phyloP scores from a whole-genome alignment of 2,113 vertebrate genomes.

The Pollachius pollachius region DNA sequence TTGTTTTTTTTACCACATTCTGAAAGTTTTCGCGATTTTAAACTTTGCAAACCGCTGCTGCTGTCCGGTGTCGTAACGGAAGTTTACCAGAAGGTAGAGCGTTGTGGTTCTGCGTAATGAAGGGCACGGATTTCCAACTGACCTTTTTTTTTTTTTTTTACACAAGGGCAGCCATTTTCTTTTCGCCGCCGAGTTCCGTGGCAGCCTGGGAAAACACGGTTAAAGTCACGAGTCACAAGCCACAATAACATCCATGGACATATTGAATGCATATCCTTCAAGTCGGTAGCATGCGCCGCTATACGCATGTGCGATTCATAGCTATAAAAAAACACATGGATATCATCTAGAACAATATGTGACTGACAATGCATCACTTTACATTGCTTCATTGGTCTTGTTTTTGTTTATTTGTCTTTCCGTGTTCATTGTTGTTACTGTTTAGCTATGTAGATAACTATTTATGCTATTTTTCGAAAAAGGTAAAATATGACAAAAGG shows the following conservation, averaged over 20 bases:
- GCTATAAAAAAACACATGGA: neutral
- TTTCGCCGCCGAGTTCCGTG: neutral
- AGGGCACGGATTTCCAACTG: conserved; percentile 27
- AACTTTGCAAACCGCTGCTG: too few relatives aligned
- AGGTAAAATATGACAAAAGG: neutral
- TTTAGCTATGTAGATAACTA: too few relatives aligned
- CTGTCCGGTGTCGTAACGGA: too few relatives aligned
- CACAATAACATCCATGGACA: too few relatives aligned
- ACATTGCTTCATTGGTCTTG: neutral
- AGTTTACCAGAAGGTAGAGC: too few relatives aligned
- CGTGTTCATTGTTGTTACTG: too few relatives aligned
- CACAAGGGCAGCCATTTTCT: conserved; percentile 44
- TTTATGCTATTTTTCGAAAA: too few relatives aligned
- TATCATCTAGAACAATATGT: neutral
- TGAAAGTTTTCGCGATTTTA: too few relatives aligned
- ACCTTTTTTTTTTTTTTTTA: conserved; percentile 4
- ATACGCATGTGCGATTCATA: neutral
- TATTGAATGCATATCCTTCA: too few relatives aligned
- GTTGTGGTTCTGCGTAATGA: neutral
- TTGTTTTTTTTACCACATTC: too few relatives aligned
- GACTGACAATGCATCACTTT: neutral
- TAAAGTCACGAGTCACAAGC: neutral
- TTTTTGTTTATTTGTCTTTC: too few relatives aligned
- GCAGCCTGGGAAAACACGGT: conserved; percentile 20
- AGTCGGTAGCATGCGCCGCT: neutral